phyloP scores from a whole-genome alignment of 2,113 vertebrate genomes.

The Tringa solitaria region DNA sequence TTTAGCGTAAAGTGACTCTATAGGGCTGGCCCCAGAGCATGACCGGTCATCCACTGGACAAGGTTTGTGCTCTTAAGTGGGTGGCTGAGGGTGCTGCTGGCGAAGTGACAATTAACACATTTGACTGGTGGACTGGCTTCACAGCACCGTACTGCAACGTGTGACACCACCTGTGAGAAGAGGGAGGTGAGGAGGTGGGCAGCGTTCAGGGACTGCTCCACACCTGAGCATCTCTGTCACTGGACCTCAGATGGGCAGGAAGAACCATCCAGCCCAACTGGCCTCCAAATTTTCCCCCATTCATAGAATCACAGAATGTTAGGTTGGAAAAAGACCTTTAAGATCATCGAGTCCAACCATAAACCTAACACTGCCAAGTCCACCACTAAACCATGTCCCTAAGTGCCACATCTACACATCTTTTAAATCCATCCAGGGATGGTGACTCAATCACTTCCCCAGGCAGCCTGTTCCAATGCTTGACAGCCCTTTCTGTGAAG shows the following conservation, averaged over 20 bases:
- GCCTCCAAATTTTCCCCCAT: too few relatives aligned
- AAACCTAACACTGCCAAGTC: not conserved
- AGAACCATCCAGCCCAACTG: not conserved
- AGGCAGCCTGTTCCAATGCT: not conserved
- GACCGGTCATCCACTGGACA: accelerated
- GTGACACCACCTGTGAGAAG: accelerated
- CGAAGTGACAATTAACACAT: not conserved
- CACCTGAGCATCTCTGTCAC: accelerated
- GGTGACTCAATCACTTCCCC: not conserved
- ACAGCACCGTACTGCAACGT: accelerated
- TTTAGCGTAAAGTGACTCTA: not conserved
- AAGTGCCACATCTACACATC: not conserved
- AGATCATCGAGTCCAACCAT: not conserved
- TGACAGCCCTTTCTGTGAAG: not conserved
- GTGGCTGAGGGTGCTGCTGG: not conserved
- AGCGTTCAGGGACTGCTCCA: not conserved
- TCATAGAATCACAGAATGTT: not conserved
- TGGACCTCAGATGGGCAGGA: accelerated
- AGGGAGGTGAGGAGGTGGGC: not conserved
- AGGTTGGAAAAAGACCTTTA: not conserved
- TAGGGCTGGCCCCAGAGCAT: not conserved
- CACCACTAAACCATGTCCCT: not conserved
- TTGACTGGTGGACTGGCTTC: not conserved
- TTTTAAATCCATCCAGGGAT: not conserved
- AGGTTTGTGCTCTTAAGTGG: accelerated